phyloP scores from a whole-genome alignment of 2,113 vertebrate species.

The Electrona antarctica region DNA sequence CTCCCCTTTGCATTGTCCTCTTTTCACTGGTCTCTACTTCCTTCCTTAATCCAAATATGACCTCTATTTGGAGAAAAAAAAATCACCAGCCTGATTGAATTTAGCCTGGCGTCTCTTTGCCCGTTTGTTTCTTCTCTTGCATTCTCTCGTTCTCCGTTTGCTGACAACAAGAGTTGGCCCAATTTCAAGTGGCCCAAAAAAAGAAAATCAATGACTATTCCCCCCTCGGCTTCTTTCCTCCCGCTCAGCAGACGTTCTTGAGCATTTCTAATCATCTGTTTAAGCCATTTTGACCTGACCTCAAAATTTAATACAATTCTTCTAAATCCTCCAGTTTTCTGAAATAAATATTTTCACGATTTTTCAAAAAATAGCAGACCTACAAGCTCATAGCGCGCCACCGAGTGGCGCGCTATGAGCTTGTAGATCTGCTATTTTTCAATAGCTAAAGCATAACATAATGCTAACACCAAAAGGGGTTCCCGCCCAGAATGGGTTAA shows the following conservation, averaged over 20 bases:
- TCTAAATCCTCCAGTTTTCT: too few species aligned
- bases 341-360: too few species aligned
- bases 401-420: too few species aligned
- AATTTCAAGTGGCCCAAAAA: conserved; percentile 28
- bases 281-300: too few species aligned
- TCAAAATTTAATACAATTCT: too few species aligned
- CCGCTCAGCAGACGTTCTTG: conserved; percentile 11
- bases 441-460: too few species aligned
- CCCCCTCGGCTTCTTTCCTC: neutral
- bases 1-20: neutral
- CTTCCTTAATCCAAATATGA: conserved; percentile 11
- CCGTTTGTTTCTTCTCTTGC: conserved; percentile 19
- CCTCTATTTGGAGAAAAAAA: conserved; percentile 5
- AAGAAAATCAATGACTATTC: conserved; percentile 4
- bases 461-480: too few species aligned
- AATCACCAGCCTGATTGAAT: neutral
- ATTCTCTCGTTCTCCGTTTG: neutral
- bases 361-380: too few species aligned
- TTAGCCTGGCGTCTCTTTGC: too few species aligned
- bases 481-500: too few species aligned
- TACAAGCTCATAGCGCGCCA: too few species aligned
- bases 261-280: neutral
- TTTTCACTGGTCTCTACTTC: neutral
- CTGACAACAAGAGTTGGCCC: neutral
- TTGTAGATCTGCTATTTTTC: too few species aligned